Percentiles rank a stretch among this genome's conserved stretches.
These are phyloP conservation scores for Hirtodrosophila duncani DNA, from an alignment of 2,888 invertebrate genomes.

Conservation along the genomic window DNA sequence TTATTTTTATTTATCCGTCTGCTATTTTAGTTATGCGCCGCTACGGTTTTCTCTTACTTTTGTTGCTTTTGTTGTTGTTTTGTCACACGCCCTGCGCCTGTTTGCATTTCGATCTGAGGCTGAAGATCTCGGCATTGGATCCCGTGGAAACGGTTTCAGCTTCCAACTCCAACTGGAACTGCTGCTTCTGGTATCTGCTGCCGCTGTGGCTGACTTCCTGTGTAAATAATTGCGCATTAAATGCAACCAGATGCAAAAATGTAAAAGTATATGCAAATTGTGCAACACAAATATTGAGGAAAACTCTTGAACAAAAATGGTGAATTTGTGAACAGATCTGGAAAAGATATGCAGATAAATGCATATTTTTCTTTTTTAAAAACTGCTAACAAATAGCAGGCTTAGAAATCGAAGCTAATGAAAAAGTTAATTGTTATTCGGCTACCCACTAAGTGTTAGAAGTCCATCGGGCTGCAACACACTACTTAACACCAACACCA, in stretches of 20 bases:
- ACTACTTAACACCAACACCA: no score
- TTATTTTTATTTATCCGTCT: constrained; percentile 51
- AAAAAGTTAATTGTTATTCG: no score
- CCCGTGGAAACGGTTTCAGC: no score
- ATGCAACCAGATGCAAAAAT: constrained; percentile 48
- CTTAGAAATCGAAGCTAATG: no score
- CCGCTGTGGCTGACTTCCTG: constrained; percentile 57
- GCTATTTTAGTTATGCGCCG: constrained; percentile 50
- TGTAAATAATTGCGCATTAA: constrained; percentile 55
- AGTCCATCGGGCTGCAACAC: no score
- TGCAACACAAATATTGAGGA: constrained; percentile 1
- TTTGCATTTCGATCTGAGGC: constrained; percentile 40
- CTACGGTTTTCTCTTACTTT: constrained; percentile 39
- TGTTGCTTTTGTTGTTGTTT: constrained; percentile 32
- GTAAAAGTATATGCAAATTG: constrained; percentile 25
- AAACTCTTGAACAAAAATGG: constrained; percentile 4
- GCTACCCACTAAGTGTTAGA: no score
- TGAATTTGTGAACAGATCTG: not conserved
- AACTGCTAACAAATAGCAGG: no score
- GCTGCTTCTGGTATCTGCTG: constrained; percentile 7
- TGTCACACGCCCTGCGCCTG: constrained; percentile 26
- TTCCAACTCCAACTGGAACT: constrained; percentile 12
- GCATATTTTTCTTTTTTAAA: not conserved
- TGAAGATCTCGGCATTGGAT: no score
- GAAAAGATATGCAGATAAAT: not conserved